Evolutionary conservation across 1,140 invertebrate species (phyloP).

Genomic region (Calliopsis andreniformis): DNA sequence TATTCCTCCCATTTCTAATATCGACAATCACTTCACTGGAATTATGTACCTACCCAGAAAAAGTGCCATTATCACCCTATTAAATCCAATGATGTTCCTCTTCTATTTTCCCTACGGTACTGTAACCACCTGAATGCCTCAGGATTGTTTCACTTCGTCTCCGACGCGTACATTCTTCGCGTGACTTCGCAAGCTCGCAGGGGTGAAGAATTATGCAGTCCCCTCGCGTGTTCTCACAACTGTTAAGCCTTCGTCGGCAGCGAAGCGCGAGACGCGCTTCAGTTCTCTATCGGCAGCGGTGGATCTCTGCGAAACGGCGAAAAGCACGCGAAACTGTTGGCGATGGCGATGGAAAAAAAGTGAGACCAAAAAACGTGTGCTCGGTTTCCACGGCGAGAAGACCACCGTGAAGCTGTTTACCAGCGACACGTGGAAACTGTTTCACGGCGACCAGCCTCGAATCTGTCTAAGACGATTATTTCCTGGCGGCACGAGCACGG

Average conservation of each 20-base stretch:
- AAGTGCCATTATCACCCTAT: no score
- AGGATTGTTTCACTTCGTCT: slow-evolving; percentile 30
- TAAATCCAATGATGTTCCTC: no score
- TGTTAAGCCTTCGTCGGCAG: slow-evolving; percentile 24
- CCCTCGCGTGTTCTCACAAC: slow-evolving; percentile 38
- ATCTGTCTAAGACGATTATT: slow-evolving; percentile 44
- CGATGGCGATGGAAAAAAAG: slow-evolving; percentile 24
- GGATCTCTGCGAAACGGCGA: slow-evolving; percentile 6
- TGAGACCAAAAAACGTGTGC: slow-evolving; percentile 30
- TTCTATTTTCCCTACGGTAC: no score
- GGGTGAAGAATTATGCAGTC: slow-evolving; percentile 12
- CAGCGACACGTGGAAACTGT: slow-evolving; percentile 56
- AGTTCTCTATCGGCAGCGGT: slow-evolving; percentile 19
- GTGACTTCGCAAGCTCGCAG: neutral
- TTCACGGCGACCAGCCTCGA: slow-evolving; percentile 31
- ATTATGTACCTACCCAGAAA: no score
- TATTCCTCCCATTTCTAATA: no score
- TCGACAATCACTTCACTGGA: no score
- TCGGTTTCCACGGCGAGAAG: slow-evolving; percentile 33
- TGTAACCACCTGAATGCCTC: no score
- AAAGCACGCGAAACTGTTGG: slow-evolving; percentile 39
- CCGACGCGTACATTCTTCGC: slow-evolving; percentile 1
- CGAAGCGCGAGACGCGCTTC: slow-evolving; percentile 1
- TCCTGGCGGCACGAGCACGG: slow-evolving; percentile 27
- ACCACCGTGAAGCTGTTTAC: slow-evolving; percentile 46